A percentile compares a stretch with the other conserved stretches of the same genome.
Conservation (phyloP, 37 sponge, comb jelly and placozoan genomes). For the Dysidea cf. avara region DNA sequence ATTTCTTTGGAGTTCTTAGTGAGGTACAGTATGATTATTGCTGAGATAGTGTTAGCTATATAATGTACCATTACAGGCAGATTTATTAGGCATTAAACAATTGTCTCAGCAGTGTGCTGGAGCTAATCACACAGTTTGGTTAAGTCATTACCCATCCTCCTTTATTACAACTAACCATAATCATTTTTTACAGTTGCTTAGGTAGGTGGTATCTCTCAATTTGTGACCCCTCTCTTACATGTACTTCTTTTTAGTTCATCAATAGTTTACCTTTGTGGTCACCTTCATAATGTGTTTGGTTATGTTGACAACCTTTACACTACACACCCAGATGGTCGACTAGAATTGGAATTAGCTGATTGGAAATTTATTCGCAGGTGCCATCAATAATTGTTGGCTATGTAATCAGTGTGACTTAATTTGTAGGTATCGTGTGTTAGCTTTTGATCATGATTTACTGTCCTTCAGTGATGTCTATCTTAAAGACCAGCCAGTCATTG, state of each 20-base stretch:
- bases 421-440: constrained; percentile 78
- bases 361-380: constrained; percentile 66
- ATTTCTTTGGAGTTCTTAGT: constrained; percentile 86
- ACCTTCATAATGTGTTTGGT: constrained; percentile 72
- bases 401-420: not conserved
- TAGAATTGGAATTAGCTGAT: constrained; percentile 85
- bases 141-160: constrained; percentile 81
- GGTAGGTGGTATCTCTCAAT: constrained; percentile 4
- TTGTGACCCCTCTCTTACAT: not conserved
- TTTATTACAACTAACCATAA: constrained; percentile 49
- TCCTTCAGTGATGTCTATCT: constrained; percentile 72
- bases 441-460: constrained; percentile 84
- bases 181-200: constrained; percentile 44
- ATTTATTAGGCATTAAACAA: too few species aligned
- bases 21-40: constrained; percentile 38
- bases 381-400: not conserved
- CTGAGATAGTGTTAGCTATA: not conserved
- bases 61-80: too few species aligned
- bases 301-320: constrained; percentile 51
- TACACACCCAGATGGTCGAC: constrained; percentile 66
- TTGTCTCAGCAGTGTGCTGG: not conserved
- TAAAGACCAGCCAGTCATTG: constrained; percentile 74
- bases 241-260: constrained; percentile 15
- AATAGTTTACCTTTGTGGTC: constrained; percentile 85
- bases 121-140: constrained; percentile 74